Evolutionary conservation across 2,888 invertebrate genomes (phyloP), one percentile per base, ranked within the genome.

Genomic region (Platycnemis pennipes): DNA sequence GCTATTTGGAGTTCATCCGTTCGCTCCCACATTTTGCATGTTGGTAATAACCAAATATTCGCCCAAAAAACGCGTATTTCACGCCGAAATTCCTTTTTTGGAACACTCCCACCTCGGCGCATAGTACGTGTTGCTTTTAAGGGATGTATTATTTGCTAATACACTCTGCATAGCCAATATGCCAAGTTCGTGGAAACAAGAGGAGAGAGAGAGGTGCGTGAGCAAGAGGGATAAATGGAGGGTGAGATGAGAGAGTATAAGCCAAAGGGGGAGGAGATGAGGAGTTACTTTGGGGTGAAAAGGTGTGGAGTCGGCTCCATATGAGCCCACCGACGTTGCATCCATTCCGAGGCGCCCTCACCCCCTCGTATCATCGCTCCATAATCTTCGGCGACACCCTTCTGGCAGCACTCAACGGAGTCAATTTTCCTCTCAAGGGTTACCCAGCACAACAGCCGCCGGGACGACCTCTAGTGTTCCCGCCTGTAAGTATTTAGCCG

Each of bases 301-400:
- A 37, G 31, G 49, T 46, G 89, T 8, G 56, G 56, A 5, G 42
- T 42, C 42, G 42, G 16, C 45, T 42, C 89, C 89, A 42, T 37
- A 53, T 53, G 42, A 19, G 37, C 42, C 56, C 53, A 53, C 22
- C 37, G 56, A 49, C 89, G 56, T 56, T 89, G 56, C 56, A 89
- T 3, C 56, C 77, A 31, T 3, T 31, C 77, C 37, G 37, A 0
- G n/a, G 77, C 77, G 8, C 77, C 3, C 49, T 26, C 26, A 2
- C 31, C 37, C 53, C 1, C 56, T n/a, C 56, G 56, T 89, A 89
- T 89, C 89, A 89, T 89, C 56, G 53, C 88, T 53, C 37, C 56
- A 42, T 89, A 89, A 89, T 89, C 89, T 89, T 56, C 26, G 89
- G 42, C 89, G 89, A 89, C 89, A 56, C 89, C 89, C 89, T 89